phyloP scores from a whole-genome alignment of 2,888 invertebrate genomes.

The Octodonta nipae region DNA sequence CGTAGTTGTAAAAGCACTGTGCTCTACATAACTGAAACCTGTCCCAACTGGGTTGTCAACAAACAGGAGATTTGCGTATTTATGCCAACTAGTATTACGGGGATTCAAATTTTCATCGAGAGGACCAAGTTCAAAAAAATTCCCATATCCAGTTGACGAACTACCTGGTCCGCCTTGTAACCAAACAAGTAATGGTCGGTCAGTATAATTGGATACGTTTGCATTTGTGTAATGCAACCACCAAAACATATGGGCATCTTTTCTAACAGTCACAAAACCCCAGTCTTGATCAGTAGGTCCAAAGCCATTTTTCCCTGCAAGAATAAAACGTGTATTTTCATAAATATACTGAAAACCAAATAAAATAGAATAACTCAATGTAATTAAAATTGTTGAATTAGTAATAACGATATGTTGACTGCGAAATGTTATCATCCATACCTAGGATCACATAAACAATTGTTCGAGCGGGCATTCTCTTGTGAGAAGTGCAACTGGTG shows the following conservation, averaged over 20 bases:
- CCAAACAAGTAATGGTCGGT: slow-evolving; percentile 68
- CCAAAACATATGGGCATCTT: slow-evolving; percentile 47
- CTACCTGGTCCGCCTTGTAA: slow-evolving; percentile 56
- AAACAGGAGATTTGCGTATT: slow-evolving; percentile 58
- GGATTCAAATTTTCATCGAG: slow-evolving; percentile 29
- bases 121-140: slow-evolving; percentile 43
- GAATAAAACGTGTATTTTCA: too few species aligned
- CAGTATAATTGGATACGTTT: slow-evolving; percentile 41
- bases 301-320: slow-evolving; percentile 8
- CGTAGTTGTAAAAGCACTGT: slow-evolving; percentile 36
- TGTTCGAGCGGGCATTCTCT: too few species aligned
- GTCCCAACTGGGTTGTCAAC: slow-evolving; percentile 84
- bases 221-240: slow-evolving; percentile 60
- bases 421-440: too few species aligned
- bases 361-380: too few species aligned
- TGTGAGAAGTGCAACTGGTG: too few species aligned
- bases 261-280: slow-evolving; percentile 44
- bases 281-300: slow-evolving; percentile 37
- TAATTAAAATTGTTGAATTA: too few species aligned
- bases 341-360: too few species aligned
- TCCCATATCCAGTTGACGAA: slow-evolving; percentile 49
- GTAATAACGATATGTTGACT: too few species aligned
- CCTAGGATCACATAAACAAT: too few species aligned
- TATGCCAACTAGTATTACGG: slow-evolving; percentile 44
- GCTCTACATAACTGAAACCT: slow-evolving; percentile 65